phyloP scores from a whole-genome alignment of 2,113 vertebrate genomes.

The Cnemophilus loriae region DNA sequence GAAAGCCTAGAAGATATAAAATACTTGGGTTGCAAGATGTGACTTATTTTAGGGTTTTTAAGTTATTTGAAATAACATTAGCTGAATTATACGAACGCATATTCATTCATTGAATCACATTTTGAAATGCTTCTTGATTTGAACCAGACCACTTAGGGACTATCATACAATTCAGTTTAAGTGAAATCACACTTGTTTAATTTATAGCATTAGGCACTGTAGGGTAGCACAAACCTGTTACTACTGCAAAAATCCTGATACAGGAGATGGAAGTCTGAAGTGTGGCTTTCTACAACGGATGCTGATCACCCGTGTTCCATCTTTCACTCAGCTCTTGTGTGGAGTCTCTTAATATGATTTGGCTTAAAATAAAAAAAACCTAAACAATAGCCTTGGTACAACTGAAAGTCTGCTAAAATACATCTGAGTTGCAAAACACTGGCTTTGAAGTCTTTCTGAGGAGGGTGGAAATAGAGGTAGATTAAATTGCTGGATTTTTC shows the following conservation, averaged over 20 bases:
- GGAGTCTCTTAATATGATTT: not conserved
- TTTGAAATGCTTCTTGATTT: not conserved
- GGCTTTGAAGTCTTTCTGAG: not conserved
- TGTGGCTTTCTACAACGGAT: not conserved
- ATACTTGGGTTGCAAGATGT: not conserved
- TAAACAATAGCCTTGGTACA: not conserved
- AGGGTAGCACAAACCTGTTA: not conserved
- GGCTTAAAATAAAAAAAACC: not conserved
- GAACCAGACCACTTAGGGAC: not conserved
- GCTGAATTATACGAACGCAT: rapidly evolving
- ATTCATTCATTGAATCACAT: not conserved
- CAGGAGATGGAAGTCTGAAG: not conserved
- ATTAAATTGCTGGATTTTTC: not conserved
- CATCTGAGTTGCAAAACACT: not conserved
- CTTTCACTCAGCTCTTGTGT: not conserved
- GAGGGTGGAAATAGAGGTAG: not conserved
- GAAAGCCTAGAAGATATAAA: not conserved
- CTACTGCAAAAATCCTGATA: not conserved
- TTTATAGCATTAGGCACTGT: not conserved
- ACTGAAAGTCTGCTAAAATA: not conserved
- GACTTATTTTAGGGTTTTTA: not conserved
- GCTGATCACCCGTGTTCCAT: not conserved
- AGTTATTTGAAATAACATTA: not conserved
- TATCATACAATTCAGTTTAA: not conserved
- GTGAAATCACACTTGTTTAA: not conserved